Evolutionary conservation across 2,888 invertebrate species (phyloP), one percentile per base, ranked within the genome.

Genomic region (Psylliodes chrysocephalus): DNA sequence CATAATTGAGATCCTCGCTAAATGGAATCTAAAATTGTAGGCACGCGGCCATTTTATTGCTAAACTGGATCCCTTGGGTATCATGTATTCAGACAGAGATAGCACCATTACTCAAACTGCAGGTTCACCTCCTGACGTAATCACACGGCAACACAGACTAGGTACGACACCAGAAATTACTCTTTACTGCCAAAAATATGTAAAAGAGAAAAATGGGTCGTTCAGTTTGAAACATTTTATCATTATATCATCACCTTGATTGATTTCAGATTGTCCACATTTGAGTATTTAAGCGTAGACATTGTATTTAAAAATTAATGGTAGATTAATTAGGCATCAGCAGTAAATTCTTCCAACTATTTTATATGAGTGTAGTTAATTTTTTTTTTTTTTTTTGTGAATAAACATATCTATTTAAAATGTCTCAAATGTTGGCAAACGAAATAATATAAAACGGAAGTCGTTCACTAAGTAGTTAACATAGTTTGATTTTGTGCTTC

Each of bases 11-110:
- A 15, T 49, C 28, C 30, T 49, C 28, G 49, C 49, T 28, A 51
- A 60, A 51, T 33, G 7, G 10, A 46, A 44, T 44, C 35, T 54
- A 33, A 55, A 62, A 62, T 67, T 64, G 61, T 77, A 96, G 95
- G 91, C 94, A 83, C 91, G 95, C 84, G 96, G 96, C 81, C 96
- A 96, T 87, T 90, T 95, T 85, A 92, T 94, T 78, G 94, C 96
- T 75, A 92, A 92, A 82, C 86, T 96, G 87, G 96, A 97, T 87
- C 96, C 97, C 75, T 89, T 97, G 82, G 93, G 92, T 86, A 95
- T 97, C 86, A 91, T 87, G 84, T 89, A 90, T 85, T 88, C 88
- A 79, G 81, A 82, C 71, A 77, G 85, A 63, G 78, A 73, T 17
- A 80, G 79, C 35, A 81, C 81, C 57, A 78, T 82, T 67, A 79